These are phyloP conservation scores for Zygogramma bicolorata DNA, from an alignment of 2,888 invertebrate species.

Conservation along the genomic window DNA sequence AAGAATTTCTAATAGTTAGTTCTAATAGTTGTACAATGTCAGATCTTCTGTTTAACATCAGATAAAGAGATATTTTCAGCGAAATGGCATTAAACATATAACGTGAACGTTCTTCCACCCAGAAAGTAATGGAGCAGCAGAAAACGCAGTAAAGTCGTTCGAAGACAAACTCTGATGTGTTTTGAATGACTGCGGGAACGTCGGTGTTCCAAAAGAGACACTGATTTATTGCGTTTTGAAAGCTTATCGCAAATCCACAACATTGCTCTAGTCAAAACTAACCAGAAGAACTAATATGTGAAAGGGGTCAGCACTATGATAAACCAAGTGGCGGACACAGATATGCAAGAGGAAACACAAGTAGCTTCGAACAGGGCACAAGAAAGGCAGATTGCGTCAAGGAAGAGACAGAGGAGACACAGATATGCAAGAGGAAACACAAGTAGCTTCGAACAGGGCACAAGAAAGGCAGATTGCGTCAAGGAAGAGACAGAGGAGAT, in stretches of 20 bases:
- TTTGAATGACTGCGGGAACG: neutral
- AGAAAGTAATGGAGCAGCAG: slow-evolving; percentile 19
- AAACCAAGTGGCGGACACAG: neutral
- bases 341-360: neutral
- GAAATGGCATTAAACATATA: slow-evolving; percentile 16
- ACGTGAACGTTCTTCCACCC: slow-evolving; percentile 24
- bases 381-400: neutral
- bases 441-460: neutral
- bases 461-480: neutral
- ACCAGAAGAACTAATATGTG: neutral
- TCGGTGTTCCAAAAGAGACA: neutral
- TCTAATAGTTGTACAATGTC: slow-evolving; percentile 9
- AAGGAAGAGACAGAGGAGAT: neutral
- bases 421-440: neutral
- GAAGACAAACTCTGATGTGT: neutral
- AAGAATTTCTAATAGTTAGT: no score
- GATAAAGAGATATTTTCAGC: slow-evolving; percentile 9
- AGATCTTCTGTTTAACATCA: neutral
- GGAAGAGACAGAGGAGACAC: neutral
- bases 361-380: neutral
- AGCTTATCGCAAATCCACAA: neutral
- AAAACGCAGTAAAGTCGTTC: slow-evolving; percentile 17
- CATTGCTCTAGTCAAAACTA: neutral
- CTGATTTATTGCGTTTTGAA: neutral
- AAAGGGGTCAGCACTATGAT: neutral